Conservation (phyloP, 35 echinoderm and acorn worm genomes). For the Nesometra sesokonis region DNA sequence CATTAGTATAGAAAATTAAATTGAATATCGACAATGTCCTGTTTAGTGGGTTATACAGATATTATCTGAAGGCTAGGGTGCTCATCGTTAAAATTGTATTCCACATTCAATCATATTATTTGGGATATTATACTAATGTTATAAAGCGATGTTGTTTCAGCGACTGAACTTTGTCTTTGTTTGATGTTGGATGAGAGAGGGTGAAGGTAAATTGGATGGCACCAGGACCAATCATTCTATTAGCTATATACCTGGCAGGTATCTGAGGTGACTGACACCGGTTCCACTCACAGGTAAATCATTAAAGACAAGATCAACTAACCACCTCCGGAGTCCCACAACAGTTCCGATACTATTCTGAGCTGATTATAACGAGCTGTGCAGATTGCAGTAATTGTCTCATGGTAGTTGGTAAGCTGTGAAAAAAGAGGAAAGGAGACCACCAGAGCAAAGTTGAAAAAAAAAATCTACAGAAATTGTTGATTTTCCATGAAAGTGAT, state of each 20-base stretch:
- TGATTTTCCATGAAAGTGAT: background rate
- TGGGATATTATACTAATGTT: background rate
- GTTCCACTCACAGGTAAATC: background rate
- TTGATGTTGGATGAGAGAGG: background rate
- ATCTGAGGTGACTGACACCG: background rate
- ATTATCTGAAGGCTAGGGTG: too few relatives aligned
- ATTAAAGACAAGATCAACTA: background rate
- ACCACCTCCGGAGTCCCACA: background rate
- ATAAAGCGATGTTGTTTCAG: background rate
- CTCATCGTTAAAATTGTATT: background rate
- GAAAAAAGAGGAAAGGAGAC: background rate
- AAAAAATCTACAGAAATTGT: background rate
- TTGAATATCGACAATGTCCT: too few relatives aligned
- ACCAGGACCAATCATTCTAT: background rate
- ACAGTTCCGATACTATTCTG: background rate
- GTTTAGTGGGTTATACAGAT: too few relatives aligned
- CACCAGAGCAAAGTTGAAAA: background rate
- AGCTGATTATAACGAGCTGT: background rate
- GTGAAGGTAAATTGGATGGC: background rate
- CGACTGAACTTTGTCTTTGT: background rate
- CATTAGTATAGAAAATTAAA: too few relatives aligned
- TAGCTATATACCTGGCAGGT: background rate
- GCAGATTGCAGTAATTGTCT: background rate
- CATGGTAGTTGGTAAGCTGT: background rate
- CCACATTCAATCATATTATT: background rate